Evolutionary conservation across 2,113 vertebrate species (phyloP).

Genomic region (Centrocercus urophasianus): DNA sequence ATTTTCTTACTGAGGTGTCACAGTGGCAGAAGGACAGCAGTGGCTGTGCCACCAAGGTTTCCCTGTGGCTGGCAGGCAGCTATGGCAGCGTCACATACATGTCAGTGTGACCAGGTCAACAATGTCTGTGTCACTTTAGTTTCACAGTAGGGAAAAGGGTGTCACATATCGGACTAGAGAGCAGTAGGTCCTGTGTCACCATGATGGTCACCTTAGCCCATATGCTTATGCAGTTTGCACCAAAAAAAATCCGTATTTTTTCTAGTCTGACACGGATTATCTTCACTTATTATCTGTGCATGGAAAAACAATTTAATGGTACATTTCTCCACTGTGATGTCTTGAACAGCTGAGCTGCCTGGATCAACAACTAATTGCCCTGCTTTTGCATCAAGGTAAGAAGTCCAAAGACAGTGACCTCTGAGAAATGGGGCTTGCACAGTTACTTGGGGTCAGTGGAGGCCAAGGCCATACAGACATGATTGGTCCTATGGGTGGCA

Average conservation of each 20-base stretch:
- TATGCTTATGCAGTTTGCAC: neutral
- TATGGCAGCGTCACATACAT: no score
- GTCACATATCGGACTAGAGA: no score
- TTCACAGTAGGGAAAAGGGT: no score
- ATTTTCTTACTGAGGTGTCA: neutral
- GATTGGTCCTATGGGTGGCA: neutral
- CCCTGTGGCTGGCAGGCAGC: no score
- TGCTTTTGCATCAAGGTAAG: neutral
- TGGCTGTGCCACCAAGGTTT: no score
- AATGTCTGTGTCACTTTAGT: no score
- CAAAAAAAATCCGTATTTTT: neutral
- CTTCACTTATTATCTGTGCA: neutral
- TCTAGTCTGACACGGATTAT: neutral
- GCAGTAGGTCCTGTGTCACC: neutral
- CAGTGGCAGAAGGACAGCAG: no score
- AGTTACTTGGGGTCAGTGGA: neutral
- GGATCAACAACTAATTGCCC: neutral
- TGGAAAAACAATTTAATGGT: slow-evolving; percentile 23
- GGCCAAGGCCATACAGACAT: neutral
- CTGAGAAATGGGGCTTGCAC: neutral
- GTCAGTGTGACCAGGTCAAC: no score
- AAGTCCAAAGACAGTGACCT: neutral
- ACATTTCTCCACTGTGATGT: neutral
- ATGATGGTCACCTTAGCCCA: rapidly evolving
- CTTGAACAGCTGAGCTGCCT: slow-evolving; percentile 11